Conservation (phyloP, 2,113 vertebrate genomes). For the Cyprinus carpio region DNA sequence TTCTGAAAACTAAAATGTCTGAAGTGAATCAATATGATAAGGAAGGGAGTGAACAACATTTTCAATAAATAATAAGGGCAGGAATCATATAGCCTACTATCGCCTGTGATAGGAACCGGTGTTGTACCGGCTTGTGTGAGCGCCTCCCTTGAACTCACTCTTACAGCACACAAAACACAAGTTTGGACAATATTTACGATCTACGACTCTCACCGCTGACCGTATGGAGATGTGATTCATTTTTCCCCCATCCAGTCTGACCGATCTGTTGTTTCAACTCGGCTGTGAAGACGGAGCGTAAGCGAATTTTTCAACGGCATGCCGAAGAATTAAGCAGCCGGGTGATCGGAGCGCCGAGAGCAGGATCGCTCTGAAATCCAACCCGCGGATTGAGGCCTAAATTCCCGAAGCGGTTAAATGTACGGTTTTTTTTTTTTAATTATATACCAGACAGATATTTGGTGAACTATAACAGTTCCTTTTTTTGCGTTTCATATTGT, state of each 20-base stretch:
- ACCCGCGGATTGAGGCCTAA: conserved; percentile 14
- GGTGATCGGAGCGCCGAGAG: background rate
- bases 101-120: conserved; percentile 18
- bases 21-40: background rate
- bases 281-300: background rate
- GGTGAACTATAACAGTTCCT: background rate
- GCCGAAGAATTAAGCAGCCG: background rate
- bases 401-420: conserved; percentile 15
- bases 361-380: conserved; percentile 17
- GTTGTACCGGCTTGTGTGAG: conserved; percentile 18
- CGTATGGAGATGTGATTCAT: background rate
- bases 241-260: background rate
- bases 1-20: background rate
- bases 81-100: background rate
- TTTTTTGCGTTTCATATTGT: background rate
- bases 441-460: background rate
- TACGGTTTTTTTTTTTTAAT: background rate
- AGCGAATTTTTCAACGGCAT: conserved; percentile 2
- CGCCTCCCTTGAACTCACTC: conserved; percentile 39
- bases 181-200: conserved; percentile 19
- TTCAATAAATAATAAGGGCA: conserved; percentile 5
- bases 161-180: conserved; percentile 5
- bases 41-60: background rate
- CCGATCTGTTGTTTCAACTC: background rate
- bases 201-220: background rate